phyloP scores from a whole-genome alignment of 2,888 invertebrate species.

The Morpho achilles region DNA sequence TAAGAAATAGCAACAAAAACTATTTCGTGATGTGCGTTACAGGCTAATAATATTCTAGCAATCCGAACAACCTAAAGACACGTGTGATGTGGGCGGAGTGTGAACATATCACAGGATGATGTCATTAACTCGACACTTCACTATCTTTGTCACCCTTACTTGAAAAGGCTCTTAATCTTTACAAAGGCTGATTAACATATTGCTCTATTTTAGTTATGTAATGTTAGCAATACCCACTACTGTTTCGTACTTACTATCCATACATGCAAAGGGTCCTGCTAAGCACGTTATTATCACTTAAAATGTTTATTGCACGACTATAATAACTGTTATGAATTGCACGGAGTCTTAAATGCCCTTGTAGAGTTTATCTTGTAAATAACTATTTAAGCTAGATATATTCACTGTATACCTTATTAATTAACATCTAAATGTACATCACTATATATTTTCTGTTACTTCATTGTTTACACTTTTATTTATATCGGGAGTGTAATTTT shows the following conservation, averaged over 20 bases:
- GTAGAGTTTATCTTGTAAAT: slow-evolving; percentile 34
- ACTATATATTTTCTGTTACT: slow-evolving; percentile 50
- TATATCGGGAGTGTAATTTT: slow-evolving; percentile 40
- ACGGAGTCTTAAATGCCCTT: slow-evolving; percentile 53
- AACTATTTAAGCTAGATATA: slow-evolving; percentile 29
- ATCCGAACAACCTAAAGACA: slow-evolving; percentile 45
- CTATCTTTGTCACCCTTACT: slow-evolving; percentile 53
- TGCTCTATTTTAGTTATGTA: slow-evolving; percentile 46
- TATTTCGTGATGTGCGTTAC: slow-evolving; percentile 6
- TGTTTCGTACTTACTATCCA: slow-evolving; percentile 47
- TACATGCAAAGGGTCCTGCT: slow-evolving; percentile 54
- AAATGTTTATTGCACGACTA: slow-evolving; percentile 27
- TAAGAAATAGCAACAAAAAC: background rate
- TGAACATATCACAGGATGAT: slow-evolving; percentile 62
- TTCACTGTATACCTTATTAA: slow-evolving; percentile 49
- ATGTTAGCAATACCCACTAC: slow-evolving; percentile 48
- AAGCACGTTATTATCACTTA: slow-evolving; percentile 2
- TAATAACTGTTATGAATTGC: slow-evolving; percentile 39
- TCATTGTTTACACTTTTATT: slow-evolving; percentile 42
- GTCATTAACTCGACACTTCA: slow-evolving; percentile 60
- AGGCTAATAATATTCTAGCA: slow-evolving; percentile 24
- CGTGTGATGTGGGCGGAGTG: slow-evolving; percentile 67
- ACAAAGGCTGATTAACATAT: slow-evolving; percentile 48
- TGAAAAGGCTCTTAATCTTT: slow-evolving; percentile 29
- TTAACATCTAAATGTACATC: slow-evolving; percentile 45